These are phyloP conservation scores for Oxygymnocypris stewartii DNA, from an alignment of 2,113 vertebrate genomes.

Conservation along the genomic window DNA sequence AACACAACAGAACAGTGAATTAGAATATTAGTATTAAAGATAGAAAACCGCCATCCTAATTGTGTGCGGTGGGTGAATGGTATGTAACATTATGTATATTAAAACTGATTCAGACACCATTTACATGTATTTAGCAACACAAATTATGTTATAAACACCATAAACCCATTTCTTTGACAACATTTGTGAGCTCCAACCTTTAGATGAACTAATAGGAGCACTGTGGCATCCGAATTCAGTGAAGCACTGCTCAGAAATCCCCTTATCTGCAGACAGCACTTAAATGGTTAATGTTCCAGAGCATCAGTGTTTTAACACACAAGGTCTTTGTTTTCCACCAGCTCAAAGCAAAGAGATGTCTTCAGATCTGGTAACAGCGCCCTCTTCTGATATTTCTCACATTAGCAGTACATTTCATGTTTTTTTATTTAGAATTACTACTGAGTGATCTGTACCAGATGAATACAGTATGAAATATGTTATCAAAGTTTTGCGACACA, in stretches of 20 bases:
- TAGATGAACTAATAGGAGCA: not conserved
- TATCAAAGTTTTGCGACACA: not conserved
- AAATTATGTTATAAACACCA: not conserved
- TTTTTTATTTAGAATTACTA: not conserved
- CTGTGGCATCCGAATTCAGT: not conserved
- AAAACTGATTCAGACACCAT: not conserved
- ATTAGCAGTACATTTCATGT: not conserved
- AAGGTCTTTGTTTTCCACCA: not conserved
- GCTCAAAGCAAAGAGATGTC: constrained; percentile 7
- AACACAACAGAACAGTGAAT: not conserved
- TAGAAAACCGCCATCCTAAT: not conserved
- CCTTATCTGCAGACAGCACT: not conserved
- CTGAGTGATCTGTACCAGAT: not conserved
- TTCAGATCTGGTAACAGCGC: not conserved
- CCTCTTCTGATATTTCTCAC: constrained; percentile 8
- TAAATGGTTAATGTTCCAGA: not conserved
- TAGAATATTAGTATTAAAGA: not conserved
- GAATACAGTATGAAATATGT: not conserved
- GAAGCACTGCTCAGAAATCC: not conserved
- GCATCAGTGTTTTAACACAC: not conserved
- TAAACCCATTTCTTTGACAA: not conserved
- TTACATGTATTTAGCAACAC: not conserved
- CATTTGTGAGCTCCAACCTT: not conserved
- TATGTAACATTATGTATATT: not conserved
- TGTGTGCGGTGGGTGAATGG: not conserved